Conservation (phyloP, 2,888 invertebrate genomes). For the Scaptomyza parva region DNA sequence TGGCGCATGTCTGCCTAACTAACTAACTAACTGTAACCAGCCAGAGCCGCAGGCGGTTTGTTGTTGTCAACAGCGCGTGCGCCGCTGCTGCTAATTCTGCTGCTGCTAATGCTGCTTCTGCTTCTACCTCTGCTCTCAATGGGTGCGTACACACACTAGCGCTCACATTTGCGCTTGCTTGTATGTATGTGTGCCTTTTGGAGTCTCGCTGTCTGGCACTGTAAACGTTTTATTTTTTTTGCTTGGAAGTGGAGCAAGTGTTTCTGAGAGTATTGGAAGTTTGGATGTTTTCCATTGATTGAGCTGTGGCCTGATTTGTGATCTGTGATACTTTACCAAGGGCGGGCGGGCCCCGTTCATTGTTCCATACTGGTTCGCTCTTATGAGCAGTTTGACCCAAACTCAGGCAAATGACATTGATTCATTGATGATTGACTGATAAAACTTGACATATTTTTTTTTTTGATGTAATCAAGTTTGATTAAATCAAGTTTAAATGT, state of each 20-base stretch:
- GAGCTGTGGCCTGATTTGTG: slow-evolving; percentile 6
- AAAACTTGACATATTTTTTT: background rate
- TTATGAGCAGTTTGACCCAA: background rate
- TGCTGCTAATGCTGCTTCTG: slow-evolving; percentile 10
- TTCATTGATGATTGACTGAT: background rate
- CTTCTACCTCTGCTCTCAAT: slow-evolving; percentile 23
- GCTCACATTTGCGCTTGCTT: background rate
- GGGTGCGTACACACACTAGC: slow-evolving; percentile 9
- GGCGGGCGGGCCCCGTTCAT: slow-evolving; percentile 2
- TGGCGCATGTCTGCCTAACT: slow-evolving; percentile 64
- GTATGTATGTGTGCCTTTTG: slow-evolving; percentile 30
- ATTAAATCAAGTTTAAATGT: background rate
- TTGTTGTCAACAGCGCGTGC: slow-evolving; percentile 58
- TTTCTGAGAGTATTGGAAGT: slow-evolving; percentile 27
- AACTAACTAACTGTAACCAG: slow-evolving; percentile 56
- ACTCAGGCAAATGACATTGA: background rate
- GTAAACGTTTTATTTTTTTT: slow-evolving; percentile 54
- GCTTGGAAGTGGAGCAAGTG: slow-evolving; percentile 74
- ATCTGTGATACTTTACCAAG: slow-evolving; percentile 16
- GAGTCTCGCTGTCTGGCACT: slow-evolving; percentile 71
- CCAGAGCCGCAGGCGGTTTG: background rate
- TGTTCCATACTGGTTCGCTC: background rate
- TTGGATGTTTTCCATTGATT: slow-evolving; percentile 16
- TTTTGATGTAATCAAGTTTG: background rate
- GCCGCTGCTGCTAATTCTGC: slow-evolving; percentile 13